Percentiles rank a stretch among this genome's conserved stretches.
Conservation (phyloP, 2,797 vertebrate species). For the Lithobates sylvaticus region DNA sequence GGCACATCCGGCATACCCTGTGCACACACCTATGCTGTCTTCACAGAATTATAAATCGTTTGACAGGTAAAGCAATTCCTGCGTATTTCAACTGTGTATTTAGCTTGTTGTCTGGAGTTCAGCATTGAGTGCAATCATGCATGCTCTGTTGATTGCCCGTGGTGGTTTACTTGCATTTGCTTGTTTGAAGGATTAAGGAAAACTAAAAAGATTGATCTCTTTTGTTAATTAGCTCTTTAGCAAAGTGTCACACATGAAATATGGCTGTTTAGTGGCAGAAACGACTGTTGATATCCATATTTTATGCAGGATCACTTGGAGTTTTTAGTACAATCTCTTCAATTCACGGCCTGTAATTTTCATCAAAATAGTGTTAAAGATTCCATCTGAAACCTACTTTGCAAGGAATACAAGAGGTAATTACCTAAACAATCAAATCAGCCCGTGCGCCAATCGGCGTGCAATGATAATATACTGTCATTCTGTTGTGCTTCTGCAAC, state of each 20-base stretch:
- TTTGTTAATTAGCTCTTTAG: constrained; percentile 41
- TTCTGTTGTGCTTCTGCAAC: constrained; percentile 45
- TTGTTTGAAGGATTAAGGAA: constrained; percentile 19
- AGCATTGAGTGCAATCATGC: no score
- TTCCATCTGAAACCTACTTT: constrained; percentile 43
- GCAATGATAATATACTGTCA: constrained; percentile 42
- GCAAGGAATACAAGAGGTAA: constrained; percentile 49
- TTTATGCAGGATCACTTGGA: constrained; percentile 48
- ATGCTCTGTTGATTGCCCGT: neutral
- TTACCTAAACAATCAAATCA: constrained; percentile 56
- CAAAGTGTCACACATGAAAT: constrained; percentile 33
- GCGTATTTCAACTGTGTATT: no score
- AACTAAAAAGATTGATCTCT: constrained; percentile 20
- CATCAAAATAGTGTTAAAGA: constrained; percentile 52
- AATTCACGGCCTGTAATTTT: constrained; percentile 47
- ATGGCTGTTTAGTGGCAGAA: constrained; percentile 6
- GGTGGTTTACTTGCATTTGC: constrained; percentile 20
- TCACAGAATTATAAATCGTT: no score
- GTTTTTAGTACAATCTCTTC: constrained; percentile 21
- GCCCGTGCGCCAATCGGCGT: constrained; percentile 45
- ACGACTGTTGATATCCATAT: constrained; percentile 36
- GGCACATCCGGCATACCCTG: no score
- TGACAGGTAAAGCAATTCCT: no score
- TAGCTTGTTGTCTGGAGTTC: no score
- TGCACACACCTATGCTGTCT: no score